Conservation (phyloP, 2,888 invertebrate species). For the Agrotis ipsilon region DNA sequence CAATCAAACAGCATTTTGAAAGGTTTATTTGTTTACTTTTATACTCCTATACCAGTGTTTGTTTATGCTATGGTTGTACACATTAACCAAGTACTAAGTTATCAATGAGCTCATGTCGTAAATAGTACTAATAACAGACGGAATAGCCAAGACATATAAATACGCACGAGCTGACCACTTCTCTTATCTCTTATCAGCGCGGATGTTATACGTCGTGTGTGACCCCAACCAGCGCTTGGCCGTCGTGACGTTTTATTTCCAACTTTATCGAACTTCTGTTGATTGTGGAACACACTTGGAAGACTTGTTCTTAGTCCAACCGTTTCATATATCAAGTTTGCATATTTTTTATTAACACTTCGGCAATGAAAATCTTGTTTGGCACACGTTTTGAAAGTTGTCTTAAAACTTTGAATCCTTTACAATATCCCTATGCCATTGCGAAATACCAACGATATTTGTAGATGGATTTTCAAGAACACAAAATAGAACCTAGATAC, state of each 20-base stretch:
- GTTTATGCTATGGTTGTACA: neutral
- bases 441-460: conserved; percentile 15
- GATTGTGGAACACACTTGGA: conserved; percentile 17
- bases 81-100: conserved; percentile 58
- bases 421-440: conserved; percentile 34
- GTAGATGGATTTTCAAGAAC: conserved; percentile 10
- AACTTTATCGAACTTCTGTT: conserved; percentile 47
- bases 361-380: conserved; percentile 57
- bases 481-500: conserved; percentile 44
- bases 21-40: conserved; percentile 34
- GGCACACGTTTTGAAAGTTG: conserved; percentile 59
- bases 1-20: conserved; percentile 8
- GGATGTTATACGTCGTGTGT: conserved; percentile 75
- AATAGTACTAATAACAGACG: conserved; percentile 72
- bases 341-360: conserved; percentile 45
- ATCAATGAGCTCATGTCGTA: conserved; percentile 79
- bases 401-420: conserved; percentile 38
- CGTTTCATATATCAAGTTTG: conserved; percentile 23
- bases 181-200: conserved; percentile 77
- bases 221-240: conserved; percentile 72
- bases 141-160: conserved; percentile 71
- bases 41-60: neutral
- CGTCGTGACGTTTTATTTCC: conserved; percentile 67
- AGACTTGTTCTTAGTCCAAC: conserved; percentile 28
- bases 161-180: conserved; percentile 71